These are phyloP conservation scores for Sinocyclocheilus grahami DNA, from an alignment of 2,113 vertebrate genomes.

Conservation along the genomic window DNA sequence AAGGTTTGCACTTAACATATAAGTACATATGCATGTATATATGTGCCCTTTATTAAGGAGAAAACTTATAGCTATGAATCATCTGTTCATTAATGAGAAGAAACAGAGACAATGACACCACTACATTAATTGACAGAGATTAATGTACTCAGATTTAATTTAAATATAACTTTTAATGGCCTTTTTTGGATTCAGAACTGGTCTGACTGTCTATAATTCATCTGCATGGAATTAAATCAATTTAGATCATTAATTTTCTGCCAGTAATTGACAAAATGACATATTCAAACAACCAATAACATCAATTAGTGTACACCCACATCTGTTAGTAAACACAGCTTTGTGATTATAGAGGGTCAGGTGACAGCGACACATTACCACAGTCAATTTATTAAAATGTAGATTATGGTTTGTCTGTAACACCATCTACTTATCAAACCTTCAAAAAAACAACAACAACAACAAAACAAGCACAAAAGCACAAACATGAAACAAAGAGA, in stretches of 20 bases:
- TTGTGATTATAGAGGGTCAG: conserved; percentile 54
- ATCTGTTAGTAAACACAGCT: conserved; percentile 60
- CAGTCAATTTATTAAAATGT: conserved; percentile 24
- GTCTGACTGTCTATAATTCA: conserved; percentile 25
- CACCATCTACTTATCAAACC: not conserved
- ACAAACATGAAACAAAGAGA: conserved; percentile 1
- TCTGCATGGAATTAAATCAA: conserved; percentile 47
- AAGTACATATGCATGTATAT: no score
- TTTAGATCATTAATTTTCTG: conserved; percentile 48
- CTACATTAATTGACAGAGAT: conserved; percentile 32
- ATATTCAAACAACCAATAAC: conserved; percentile 58
- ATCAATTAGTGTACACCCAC: conserved; percentile 59
- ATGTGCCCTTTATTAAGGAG: not conserved
- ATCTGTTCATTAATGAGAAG: not conserved
- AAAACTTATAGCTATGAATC: conserved; percentile 2
- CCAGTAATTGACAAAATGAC: conserved; percentile 52
- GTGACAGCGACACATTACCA: conserved; percentile 46
- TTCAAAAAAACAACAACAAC: not conserved
- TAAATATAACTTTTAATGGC: conserved; percentile 46
- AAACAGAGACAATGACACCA: conserved; percentile 8
- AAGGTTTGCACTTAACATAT: no score
- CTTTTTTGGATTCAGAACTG: conserved; percentile 2
- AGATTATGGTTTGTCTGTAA: conserved; percentile 37
- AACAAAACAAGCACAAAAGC: not conserved
- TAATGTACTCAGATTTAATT: conserved; percentile 35